Evolutionary conservation across 2,113 vertebrate genomes (phyloP).

Genomic region (Scomber colias): DNA sequence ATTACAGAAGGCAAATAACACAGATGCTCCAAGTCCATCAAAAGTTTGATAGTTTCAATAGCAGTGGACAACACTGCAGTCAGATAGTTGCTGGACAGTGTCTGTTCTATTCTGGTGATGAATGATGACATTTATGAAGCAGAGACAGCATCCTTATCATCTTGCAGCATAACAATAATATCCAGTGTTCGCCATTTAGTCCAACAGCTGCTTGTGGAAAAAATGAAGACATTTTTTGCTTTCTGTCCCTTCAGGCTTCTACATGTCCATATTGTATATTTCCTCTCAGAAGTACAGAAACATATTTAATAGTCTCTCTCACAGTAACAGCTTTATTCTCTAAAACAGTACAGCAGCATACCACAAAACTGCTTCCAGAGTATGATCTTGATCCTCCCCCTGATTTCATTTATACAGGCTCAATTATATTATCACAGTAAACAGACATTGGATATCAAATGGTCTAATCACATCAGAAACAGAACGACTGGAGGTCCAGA

Average conservation of each 20-base stretch:
- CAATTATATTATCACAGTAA: constrained; percentile 33
- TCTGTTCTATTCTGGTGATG: constrained; percentile 64
- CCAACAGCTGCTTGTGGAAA: constrained; percentile 35
- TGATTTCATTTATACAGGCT: constrained; percentile 27
- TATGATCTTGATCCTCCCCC: neutral
- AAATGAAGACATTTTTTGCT: constrained; percentile 22
- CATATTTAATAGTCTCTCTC: neutral
- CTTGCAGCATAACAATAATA: constrained; percentile 66
- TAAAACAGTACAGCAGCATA: neutral
- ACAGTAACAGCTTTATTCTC: constrained; percentile 3
- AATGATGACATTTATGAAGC: constrained; percentile 76
- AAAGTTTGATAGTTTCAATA: constrained; percentile 18
- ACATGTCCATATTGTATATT: constrained; percentile 8
- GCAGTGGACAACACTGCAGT: constrained; percentile 23
- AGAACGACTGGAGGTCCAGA: neutral
- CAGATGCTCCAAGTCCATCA: neutral
- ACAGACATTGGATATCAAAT: constrained; percentile 50
- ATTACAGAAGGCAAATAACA: neutral
- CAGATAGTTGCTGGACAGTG: constrained; percentile 55
- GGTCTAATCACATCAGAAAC: constrained; percentile 50
- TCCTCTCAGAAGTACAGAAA: neutral
- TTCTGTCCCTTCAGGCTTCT: constrained; percentile 16
- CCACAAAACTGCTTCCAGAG: neutral
- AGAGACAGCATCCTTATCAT: constrained; percentile 50
- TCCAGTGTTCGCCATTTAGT: constrained; percentile 66